A percentile compares a stretch with the other conserved stretches of the same genome.
These are phyloP conservation scores for Mormyrops attenuatus DNA, from an alignment of 2,797 vertebrate species.

Conservation along the genomic window DNA sequence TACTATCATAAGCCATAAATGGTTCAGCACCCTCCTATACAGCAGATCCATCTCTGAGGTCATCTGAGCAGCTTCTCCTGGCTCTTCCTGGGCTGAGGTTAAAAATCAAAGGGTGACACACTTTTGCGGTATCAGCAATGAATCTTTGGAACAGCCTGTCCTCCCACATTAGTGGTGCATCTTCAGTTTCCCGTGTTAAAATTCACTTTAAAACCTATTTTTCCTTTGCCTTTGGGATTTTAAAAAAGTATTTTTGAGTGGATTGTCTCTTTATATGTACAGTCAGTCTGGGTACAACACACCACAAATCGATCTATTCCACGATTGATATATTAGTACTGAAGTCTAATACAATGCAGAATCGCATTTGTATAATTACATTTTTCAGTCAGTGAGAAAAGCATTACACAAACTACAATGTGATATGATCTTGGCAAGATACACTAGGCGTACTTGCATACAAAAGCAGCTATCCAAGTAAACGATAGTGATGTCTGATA, in stretches of 20 bases:
- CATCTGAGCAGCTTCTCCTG: background rate
- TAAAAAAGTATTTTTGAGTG: background rate
- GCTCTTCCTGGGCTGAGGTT: background rate
- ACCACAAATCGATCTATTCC: background rate
- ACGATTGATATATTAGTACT: background rate
- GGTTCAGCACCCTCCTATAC: background rate
- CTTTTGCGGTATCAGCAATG: background rate
- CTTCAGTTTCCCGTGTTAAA: background rate
- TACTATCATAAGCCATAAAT: background rate
- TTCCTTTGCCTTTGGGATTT: background rate
- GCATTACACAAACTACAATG: background rate
- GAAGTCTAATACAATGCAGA: background rate
- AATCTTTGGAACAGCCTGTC: background rate
- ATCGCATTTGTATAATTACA: background rate
- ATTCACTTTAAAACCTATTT: background rate
- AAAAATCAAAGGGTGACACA: background rate
- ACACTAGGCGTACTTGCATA: background rate
- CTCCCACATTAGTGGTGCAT: background rate
- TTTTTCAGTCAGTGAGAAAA: background rate
- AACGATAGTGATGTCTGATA: background rate
- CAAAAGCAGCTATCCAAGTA: background rate
- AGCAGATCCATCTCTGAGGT: background rate
- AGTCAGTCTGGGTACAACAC: background rate
- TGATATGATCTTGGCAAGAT: background rate
- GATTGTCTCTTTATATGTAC: background rate